phyloP scores from a whole-genome alignment of 2,113 vertebrate genomes.

The Cranoglanis bouderius region DNA sequence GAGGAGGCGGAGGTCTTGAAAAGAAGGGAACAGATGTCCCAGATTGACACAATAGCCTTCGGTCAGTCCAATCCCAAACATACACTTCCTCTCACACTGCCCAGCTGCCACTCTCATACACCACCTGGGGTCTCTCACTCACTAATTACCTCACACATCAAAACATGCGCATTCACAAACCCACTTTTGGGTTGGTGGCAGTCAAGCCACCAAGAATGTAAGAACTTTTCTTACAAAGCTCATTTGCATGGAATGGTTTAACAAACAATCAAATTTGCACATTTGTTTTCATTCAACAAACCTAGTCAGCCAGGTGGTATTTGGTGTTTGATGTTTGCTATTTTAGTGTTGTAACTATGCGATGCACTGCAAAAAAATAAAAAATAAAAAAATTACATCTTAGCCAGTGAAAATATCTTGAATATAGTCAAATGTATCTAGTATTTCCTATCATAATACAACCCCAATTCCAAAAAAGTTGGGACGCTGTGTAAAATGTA shows the following conservation, averaged over 20 bases:
- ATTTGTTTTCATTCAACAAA: background rate
- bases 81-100: slow-evolving; percentile 43
- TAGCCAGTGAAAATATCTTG: background rate
- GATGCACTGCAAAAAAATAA: background rate
- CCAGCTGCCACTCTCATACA: slow-evolving; percentile 66
- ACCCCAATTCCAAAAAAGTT: too few relatives aligned
- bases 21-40: slow-evolving; percentile 69
- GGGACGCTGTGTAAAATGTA: too few relatives aligned
- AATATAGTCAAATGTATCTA: background rate
- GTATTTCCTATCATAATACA: background rate
- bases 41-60: slow-evolving; percentile 58
- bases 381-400: background rate
- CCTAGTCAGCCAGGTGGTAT: background rate
- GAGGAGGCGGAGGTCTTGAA: slow-evolving; percentile 46
- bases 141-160: background rate
- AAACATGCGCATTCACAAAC: background rate
- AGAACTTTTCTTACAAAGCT: background rate
- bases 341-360: background rate
- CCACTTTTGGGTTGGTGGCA: background rate
- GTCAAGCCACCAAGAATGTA: background rate
- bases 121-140: slow-evolving; percentile 26
- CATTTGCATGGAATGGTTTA: background rate
- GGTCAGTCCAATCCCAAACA: slow-evolving; percentile 17
- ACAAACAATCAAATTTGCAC: background rate
- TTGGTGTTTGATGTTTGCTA: background rate